Base-by-base conservation (phyloP, 2,888 invertebrate genomes). In the Cheilosia pagana region DNA sequence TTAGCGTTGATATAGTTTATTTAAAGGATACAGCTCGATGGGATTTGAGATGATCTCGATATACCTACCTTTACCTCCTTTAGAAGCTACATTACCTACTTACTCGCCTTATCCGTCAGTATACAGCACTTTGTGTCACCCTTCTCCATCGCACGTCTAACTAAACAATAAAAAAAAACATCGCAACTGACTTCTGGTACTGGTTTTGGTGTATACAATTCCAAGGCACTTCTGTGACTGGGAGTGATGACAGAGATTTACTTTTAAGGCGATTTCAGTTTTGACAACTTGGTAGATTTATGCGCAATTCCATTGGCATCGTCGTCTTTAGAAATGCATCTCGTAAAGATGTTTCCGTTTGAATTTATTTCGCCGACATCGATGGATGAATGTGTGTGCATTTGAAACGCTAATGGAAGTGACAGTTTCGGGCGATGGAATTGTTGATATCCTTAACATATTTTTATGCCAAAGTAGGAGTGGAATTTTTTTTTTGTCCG, bases 221-320 rank as follows among this genome's bases (percentile, higher is more conserved):
- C 8, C 1, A 19, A 16, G 35, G 28, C 14, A 10, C 28, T 35
- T 16, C 25, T 23, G 39, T 8, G 25, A 6, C 48, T 48, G 45
- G 10, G 12, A 52, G 50, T 59, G 39, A 28, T 50, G 19, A 4
- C 10, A 31, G 1, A 43, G 65, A 72, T 67, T 74, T 75, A 53
- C 45, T 57, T 65, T 63, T 74, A 81, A 81, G 68, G 48, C 50
- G 57, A 68, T 74, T 74, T 68, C 23, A 48, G 35, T 60, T 81
- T 81, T 79, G 52, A 31, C 45, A 81, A 60, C 19, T 67, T 62
- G 48, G 45, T 39, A 74, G 67, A 72, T 62, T 81, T 68, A 55
- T 72, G 43, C 50, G 50, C 39, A 3, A 53, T 62, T 62, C 25
- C 52, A 52, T 53, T 48, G 23, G 55, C 63, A 63, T 74, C 63